A percentile compares a stretch with the other conserved stretches of the same genome.
Evolutionary conservation across 2,113 vertebrate genomes (phyloP).

Genomic region (Gymnorhina tibicen): DNA sequence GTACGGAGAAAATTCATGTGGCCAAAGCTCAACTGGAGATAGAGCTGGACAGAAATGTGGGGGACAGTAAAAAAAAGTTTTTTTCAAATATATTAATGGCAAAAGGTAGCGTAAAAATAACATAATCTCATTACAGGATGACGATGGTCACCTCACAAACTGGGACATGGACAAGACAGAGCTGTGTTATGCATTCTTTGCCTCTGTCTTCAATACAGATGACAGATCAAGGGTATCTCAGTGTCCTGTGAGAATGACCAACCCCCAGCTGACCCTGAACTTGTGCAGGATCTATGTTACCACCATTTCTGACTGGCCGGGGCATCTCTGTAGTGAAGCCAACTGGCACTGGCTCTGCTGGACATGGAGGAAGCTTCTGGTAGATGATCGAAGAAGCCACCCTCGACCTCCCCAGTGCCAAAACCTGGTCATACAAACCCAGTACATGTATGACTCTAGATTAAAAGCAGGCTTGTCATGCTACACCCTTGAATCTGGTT

Average conservation of each 20-base stretch:
- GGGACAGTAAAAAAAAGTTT: neutral
- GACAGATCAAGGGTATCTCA: neutral
- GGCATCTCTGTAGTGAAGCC: neutral
- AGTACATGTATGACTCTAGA: neutral
- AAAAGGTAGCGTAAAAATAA: neutral
- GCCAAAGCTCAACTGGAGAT: neutral
- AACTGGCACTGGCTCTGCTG: neutral
- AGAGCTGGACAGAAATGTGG: neutral
- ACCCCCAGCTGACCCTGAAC: rapidly evolving
- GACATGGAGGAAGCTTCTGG: neutral
- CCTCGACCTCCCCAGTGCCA: neutral
- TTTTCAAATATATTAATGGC: neutral
- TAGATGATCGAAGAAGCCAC: neutral
- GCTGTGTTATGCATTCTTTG: rapidly evolving
- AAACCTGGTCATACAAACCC: neutral
- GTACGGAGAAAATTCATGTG: neutral
- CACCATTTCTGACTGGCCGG: neutral
- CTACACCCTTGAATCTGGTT: neutral
- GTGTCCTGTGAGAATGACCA: neutral
- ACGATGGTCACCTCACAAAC: neutral
- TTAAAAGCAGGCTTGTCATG: neutral
- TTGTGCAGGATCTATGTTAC: neutral
- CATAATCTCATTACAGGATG: neutral
- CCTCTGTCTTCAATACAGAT: rapidly evolving
- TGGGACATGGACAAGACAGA: neutral